Evolutionary conservation across 2,113 vertebrate genomes (phyloP), one percentile per base, ranked within the genome.

Genomic region (Physeter macrocephalus): DNA sequence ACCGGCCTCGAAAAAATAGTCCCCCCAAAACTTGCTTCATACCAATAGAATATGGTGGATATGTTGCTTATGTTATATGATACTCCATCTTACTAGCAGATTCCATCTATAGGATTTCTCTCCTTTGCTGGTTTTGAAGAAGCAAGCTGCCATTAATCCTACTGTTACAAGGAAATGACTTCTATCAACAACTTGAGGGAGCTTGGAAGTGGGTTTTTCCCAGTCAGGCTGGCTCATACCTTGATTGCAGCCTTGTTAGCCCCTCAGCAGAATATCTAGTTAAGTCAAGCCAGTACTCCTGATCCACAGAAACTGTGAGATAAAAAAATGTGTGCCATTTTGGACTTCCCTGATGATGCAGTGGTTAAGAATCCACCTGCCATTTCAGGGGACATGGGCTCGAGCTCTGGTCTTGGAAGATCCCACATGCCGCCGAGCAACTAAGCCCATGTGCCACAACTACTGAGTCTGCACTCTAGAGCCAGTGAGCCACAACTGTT

Each of bases 61-160:
- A 4, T 6, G 2, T 46, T 49, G 27, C 5, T 39, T 52, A 49
- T 1, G 1, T 21, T 64, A 5, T 14, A 14, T 34, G 27, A 41
- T 27, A 57, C 23, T 72, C 9, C 1, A 0, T 36, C 49, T 8
- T 25, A 20, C 5, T 31, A 36, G 77, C 49, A 36, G 7, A 29
- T 6, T 74, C 36, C 25, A 43, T 57, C 34, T 7, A 39, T 34
- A 67, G 10, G 9, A 20, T 46, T 46, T 83, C 29, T 80, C 61
- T 66, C 17, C 67, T 87, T 71, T 34, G 18, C 11, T 75, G 71
- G 49, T 41, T 62, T 78, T 67, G 31, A 81, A 59, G 21, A 89
- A 81, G 57, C 57, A 41, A 80, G 41, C 36, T 36, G 43, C 15
- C 23, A n/a, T 10, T 10, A 46, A 27, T 64, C 34, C 74, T 57